phyloP scores from a whole-genome alignment of 1,140 invertebrate genomes.

The Phortica variegata region DNA sequence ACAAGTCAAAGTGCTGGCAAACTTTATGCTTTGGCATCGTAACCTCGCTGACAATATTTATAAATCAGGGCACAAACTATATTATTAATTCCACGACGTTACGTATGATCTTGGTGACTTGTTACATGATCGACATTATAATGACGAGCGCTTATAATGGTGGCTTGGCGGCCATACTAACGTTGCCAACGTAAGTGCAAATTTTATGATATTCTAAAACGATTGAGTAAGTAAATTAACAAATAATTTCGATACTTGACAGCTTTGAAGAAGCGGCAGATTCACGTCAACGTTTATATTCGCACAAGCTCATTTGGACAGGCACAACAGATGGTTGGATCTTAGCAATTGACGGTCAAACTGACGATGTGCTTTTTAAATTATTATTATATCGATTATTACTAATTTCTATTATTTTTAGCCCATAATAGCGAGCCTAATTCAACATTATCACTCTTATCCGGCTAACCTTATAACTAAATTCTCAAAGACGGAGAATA shows the following conservation, averaged over 20 bases:
- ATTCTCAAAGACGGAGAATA: conserved; percentile 32
- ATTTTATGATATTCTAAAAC: not conserved
- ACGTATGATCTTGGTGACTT: conserved; percentile 32
- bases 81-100: conserved; percentile 28
- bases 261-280: conserved; percentile 44
- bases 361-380: conserved; percentile 27
- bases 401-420: conserved; percentile 5
- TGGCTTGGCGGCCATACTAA: conserved; percentile 40
- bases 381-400: not conserved
- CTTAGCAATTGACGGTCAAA: conserved; percentile 13
- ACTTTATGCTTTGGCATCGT: conserved; percentile 34
- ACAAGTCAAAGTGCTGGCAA: not conserved
- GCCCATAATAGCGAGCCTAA: conserved; percentile 24
- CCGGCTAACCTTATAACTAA: conserved; percentile 21
- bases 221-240: no score
- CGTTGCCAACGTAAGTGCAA: conserved; percentile 29
- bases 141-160: conserved; percentile 46
- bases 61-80: conserved; percentile 43
- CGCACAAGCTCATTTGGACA: conserved; percentile 38
- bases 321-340: conserved; percentile 39
- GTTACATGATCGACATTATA: conserved; percentile 48
- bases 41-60: conserved; percentile 39
- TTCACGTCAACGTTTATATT: conserved; percentile 34
- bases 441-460: conserved; percentile 25
- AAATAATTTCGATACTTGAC: no score